Conservation (phyloP, 2,113 vertebrate genomes). For the Pelmatolapia mariae region DNA sequence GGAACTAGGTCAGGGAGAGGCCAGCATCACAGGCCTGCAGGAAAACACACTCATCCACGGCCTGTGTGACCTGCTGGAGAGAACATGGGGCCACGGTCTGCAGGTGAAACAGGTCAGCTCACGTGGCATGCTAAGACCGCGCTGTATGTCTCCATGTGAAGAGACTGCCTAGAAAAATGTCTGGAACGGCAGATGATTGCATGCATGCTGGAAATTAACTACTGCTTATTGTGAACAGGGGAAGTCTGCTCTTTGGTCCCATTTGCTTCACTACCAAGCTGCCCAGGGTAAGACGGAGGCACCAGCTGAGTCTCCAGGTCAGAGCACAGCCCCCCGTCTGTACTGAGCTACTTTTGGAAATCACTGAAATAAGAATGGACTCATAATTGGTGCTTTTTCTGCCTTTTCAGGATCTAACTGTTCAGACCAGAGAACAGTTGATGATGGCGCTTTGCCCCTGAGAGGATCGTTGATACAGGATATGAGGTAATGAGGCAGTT, state of each 20-base stretch:
- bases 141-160: neutral
- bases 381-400: neutral
- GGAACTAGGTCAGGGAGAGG: constrained; percentile 91
- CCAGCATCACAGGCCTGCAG: constrained; percentile 89
- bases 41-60: constrained; percentile 90
- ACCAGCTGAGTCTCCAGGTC: constrained; percentile 81
- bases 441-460: constrained; percentile 74
- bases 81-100: constrained; percentile 97
- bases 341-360: neutral
- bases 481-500: constrained; percentile 80
- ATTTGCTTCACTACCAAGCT: constrained; percentile 91
- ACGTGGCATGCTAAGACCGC: neutral
- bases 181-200: neutral
- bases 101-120: constrained; percentile 86
- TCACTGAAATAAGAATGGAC: neutral
- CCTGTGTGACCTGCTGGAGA: constrained; percentile 93
- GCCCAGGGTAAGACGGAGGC: constrained; percentile 82
- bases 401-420: constrained; percentile 69
- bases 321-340: neutral
- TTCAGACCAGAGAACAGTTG: constrained; percentile 79
- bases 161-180: neutral
- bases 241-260: constrained; percentile 96
- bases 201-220: neutral
- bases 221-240: constrained; percentile 70
- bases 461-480: constrained; percentile 88